Evolutionary conservation across 2,888 invertebrate genomes (phyloP).

Genomic region (Aphrophora alni): DNA sequence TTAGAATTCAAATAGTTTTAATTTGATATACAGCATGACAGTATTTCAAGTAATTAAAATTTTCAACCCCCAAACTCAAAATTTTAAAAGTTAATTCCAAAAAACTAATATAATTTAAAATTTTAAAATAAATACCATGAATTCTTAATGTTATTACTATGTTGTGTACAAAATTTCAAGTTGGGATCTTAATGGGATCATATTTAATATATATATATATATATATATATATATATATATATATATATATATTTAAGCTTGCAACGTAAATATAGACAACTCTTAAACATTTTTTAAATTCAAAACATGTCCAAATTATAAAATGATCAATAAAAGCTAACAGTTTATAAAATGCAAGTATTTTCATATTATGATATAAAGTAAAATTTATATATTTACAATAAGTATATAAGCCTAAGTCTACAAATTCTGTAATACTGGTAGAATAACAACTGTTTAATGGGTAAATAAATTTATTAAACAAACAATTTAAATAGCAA

Average conservation of each 20-base stretch:
- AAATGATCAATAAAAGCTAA: neutral
- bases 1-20: slow-evolving; percentile 22
- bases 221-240: neutral
- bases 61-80: slow-evolving; percentile 21
- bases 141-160: slow-evolving; percentile 12
- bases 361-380: too few species aligned
- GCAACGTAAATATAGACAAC: slow-evolving; percentile 17
- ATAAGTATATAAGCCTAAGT: too few species aligned
- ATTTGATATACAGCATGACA: slow-evolving; percentile 29
- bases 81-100: slow-evolving; percentile 21
- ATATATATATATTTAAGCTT: too few species aligned
- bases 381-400: too few species aligned
- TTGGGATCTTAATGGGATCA: slow-evolving; percentile 11
- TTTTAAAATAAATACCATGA: slow-evolving; percentile 16
- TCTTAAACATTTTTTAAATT: neutral
- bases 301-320: neutral
- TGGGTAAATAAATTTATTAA: too few species aligned
- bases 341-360: neutral
- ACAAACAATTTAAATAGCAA: too few species aligned
- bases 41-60: slow-evolving; percentile 22
- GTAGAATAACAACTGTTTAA: too few species aligned
- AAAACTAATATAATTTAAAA: slow-evolving; percentile 20
- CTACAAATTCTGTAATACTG: too few species aligned
- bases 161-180: slow-evolving; percentile 19
- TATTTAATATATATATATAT: neutral